These are phyloP conservation scores for Tetropium fuscum DNA, from an alignment of 2,888 invertebrate species.

Conservation along the genomic window DNA sequence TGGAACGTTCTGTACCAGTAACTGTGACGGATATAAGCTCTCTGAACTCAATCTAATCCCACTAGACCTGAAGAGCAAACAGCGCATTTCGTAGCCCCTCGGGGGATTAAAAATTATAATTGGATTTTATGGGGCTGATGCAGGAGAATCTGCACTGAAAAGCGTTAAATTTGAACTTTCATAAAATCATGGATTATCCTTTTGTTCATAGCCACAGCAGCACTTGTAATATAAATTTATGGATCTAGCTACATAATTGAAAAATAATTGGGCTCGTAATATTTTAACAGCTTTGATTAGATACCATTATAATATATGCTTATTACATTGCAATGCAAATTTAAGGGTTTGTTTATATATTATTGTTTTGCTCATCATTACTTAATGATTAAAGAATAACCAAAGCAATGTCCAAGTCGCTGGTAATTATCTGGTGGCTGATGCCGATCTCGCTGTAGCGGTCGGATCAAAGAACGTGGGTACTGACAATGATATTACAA, in stretches of 20 bases:
- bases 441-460: too few species aligned
- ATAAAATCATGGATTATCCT: slow-evolving; percentile 40
- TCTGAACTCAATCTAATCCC: slow-evolving; percentile 7
- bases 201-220: slow-evolving; percentile 17
- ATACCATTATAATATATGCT: too few species aligned
- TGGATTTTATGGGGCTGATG: slow-evolving; percentile 59
- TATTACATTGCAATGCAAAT: not conserved
- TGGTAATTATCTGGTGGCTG: too few species aligned
- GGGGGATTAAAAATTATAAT: slow-evolving; percentile 66
- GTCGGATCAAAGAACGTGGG: too few species aligned
- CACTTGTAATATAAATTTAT: slow-evolving; percentile 11
- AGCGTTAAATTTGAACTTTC: slow-evolving; percentile 36
- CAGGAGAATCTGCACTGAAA: slow-evolving; percentile 39
- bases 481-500: too few species aligned
- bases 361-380: too few species aligned
- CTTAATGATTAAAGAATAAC: too few species aligned
- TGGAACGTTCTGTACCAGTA: not conserved
- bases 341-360: not conserved
- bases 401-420: too few species aligned
- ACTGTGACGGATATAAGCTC: not conserved
- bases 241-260: not conserved
- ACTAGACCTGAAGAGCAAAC: slow-evolving; percentile 54
- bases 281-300: not conserved
- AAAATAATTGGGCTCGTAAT: not conserved
- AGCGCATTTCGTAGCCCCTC: slow-evolving; percentile 58